These are phyloP conservation scores for Ornithoptera alexandrae DNA, from an alignment of 2,888 invertebrate species.

Conservation along the genomic window DNA sequence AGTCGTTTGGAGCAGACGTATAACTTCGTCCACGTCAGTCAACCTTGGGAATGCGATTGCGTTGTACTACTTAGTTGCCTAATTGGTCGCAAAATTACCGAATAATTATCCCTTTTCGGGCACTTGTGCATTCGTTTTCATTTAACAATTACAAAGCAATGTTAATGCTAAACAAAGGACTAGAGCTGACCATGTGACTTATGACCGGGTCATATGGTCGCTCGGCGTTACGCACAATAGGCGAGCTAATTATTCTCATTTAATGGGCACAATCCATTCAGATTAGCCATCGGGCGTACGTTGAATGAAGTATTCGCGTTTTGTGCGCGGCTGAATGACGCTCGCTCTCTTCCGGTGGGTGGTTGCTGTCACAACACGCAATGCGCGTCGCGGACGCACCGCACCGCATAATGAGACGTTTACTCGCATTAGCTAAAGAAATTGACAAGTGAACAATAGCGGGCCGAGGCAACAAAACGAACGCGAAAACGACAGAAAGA, in stretches of 20 bases:
- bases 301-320: constrained; percentile 77
- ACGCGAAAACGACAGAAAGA: constrained; percentile 74
- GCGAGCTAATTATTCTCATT: constrained; percentile 75
- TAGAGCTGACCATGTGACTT: constrained; percentile 50
- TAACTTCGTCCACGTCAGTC: constrained; percentile 48
- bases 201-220: constrained; percentile 52
- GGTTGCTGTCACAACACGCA: constrained; percentile 80
- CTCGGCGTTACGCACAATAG: constrained; percentile 49
- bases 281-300: constrained; percentile 74
- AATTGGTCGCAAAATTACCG: constrained; percentile 48
- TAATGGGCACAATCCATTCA: constrained; percentile 75
- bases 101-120: constrained; percentile 11
- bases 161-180: constrained; percentile 41
- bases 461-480: constrained; percentile 54
- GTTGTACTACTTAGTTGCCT: constrained; percentile 45
- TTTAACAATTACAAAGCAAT: constrained; percentile 1
- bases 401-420: constrained; percentile 80
- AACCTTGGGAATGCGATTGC: constrained; percentile 50
- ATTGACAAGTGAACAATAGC: constrained; percentile 81
- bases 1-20: constrained; percentile 52
- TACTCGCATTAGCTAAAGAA: constrained; percentile 81
- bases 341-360: constrained; percentile 78
- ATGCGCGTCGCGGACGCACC: constrained; percentile 75
- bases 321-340: constrained; percentile 76
- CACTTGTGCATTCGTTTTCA: constrained; percentile 13